Conservation (phyloP, 2,113 vertebrate genomes). For the Callospermophilus lateralis region DNA sequence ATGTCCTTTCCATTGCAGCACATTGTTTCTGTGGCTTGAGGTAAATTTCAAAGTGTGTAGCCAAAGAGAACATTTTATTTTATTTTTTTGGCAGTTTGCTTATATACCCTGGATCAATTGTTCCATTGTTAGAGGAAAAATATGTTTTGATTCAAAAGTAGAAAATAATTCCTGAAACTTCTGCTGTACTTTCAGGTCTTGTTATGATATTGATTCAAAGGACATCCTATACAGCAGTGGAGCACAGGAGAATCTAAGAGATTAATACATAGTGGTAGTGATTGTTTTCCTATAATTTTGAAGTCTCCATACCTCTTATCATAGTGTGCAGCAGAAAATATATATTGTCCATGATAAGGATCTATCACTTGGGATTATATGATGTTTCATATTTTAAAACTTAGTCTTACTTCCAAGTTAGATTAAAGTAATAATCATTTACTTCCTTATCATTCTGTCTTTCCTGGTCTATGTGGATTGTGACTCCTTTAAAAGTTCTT, state of each 20-base stretch:
- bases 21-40: not conserved
- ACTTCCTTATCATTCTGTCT: not conserved
- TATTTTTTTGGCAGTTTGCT: not conserved
- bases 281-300: not conserved
- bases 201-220: not conserved
- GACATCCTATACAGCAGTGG: not conserved
- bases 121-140: not conserved
- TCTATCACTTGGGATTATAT: not conserved
- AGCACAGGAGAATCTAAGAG: not conserved
- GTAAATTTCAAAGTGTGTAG: not conserved
- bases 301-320: not conserved
- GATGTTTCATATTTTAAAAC: not conserved
- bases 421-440: not conserved
- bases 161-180: not conserved
- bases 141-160: constrained; percentile 3
- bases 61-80: not conserved
- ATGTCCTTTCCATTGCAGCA: not conserved
- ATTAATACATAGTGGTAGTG: not conserved
- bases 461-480: not conserved
- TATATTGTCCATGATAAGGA: not conserved
- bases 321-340: not conserved
- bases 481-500: not conserved
- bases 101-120: not conserved
- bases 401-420: not conserved
- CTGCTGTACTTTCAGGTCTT: not conserved